Evolutionary conservation across 2,113 vertebrate genomes (phyloP).

Genomic region (Brachypteracias leptosomus): DNA sequence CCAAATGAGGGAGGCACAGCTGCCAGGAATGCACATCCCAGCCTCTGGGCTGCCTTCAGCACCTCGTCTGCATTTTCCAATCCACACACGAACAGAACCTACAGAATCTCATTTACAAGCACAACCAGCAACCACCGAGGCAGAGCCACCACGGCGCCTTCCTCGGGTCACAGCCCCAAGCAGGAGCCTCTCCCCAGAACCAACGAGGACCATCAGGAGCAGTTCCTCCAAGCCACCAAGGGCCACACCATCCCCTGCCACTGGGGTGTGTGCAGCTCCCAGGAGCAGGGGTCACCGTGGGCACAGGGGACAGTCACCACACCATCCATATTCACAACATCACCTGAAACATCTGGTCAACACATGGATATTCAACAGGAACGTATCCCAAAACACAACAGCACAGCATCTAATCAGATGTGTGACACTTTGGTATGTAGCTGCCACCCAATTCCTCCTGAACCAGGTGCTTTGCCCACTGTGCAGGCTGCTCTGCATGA

Average conservation of each 20-base stretch:
- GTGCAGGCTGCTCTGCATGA: background rate
- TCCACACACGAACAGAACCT: background rate
- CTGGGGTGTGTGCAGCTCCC: background rate
- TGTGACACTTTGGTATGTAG: constrained; percentile 3
- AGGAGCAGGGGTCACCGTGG: fast-evolving
- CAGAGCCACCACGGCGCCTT: background rate
- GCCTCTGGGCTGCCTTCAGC: constrained; percentile 49
- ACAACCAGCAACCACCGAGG: background rate
- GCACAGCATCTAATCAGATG: background rate
- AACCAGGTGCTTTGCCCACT: background rate
- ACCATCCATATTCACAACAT: background rate
- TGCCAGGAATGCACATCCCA: constrained; percentile 51
- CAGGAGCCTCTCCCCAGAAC: background rate
- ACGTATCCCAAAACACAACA: background rate
- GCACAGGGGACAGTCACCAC: background rate
- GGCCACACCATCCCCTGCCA: background rate
- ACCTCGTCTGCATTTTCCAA: constrained; percentile 38
- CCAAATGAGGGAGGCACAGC: constrained; percentile 31
- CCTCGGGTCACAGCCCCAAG: background rate
- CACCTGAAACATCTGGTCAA: background rate
- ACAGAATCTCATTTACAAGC: constrained; percentile 10
- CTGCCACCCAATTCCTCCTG: background rate
- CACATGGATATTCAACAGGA: background rate
- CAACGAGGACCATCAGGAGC: fast-evolving
- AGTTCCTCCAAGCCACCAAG: background rate